phyloP scores from a whole-genome alignment of 2,888 invertebrate species.

The Acronicta alni region DNA sequence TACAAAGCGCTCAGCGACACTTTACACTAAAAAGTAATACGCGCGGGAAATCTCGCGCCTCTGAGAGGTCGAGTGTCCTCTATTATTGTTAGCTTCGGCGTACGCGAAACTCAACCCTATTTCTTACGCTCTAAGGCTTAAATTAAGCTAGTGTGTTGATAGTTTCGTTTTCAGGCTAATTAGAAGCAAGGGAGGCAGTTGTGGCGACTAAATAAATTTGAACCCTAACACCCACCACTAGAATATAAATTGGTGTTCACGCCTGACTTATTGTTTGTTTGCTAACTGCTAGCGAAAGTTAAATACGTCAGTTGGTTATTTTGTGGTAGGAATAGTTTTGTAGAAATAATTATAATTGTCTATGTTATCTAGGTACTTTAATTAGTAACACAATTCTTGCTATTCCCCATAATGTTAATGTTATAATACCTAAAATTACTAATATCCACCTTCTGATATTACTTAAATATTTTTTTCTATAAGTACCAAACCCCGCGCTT shows the following conservation, averaged over 20 bases:
- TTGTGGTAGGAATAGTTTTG: constrained; percentile 29
- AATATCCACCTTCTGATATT: neutral
- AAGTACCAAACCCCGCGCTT: neutral
- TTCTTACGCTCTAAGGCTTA: constrained; percentile 55
- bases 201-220: constrained; percentile 63
- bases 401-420: too few relatives aligned
- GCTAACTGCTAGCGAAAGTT: constrained; percentile 49
- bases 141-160: constrained; percentile 41
- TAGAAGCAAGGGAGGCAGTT: constrained; percentile 75
- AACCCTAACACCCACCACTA: constrained; percentile 61
- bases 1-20: constrained; percentile 60
- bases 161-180: constrained; percentile 85
- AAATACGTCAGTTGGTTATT: constrained; percentile 50
- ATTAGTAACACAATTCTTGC: too few relatives aligned
- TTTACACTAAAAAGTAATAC: constrained; percentile 63
- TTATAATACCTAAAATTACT: too few relatives aligned
- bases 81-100: constrained; percentile 75
- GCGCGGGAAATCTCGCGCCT: constrained; percentile 78
- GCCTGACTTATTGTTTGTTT: constrained; percentile 55
- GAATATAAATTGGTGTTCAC: constrained; percentile 45
- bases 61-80: constrained; percentile 83
- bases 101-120: constrained; percentile 60
- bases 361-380: neutral
- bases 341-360: neutral
- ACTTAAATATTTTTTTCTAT: too few relatives aligned